Evolutionary conservation across 2,797 vertebrate genomes (phyloP), one percentile per base, ranked within the genome.

Genomic region (Enteromius argenteus): DNA sequence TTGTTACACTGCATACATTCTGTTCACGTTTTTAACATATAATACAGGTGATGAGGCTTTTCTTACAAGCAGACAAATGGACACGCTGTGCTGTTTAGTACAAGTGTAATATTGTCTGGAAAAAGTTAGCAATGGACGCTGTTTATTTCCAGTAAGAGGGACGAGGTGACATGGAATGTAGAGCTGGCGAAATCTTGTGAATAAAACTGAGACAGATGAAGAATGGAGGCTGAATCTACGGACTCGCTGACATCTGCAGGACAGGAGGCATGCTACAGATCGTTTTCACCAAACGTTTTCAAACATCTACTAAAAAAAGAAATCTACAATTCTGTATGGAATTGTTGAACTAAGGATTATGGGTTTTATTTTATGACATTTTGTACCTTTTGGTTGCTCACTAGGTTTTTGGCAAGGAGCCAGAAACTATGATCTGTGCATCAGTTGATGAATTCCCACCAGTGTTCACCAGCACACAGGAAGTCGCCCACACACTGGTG

Each of bases 401-500:
- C 44, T 49, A 30, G 15, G 9, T 7, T 64, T 5, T 30, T 58
- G n/a, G 68, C 9, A 46, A 15, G 1, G n/a, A 73, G 15, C 9
- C 39, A 10, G 10, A 42, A 42, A 42, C 4, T 49, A 1, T 32
- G 69, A 49, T 30, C 14, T 19, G 44, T 49, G 44, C 42, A 7
- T 27, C 9, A 2, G 9, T 80, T 21, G 35, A 68, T 23, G 44
- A 67, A 30, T 46, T 66, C 49, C 58, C 15, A 51, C 14, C 42
- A 27, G 5, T 39, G 21, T 75, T 75, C n/a, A 21, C 3, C 32
- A 53, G 32, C 1, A 2, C 44, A 58, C 73, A 83, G 81, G 81
- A 83, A 68, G 60, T 58, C 62, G 32, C 81, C 62, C 72, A 27
- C 62, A 21, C 30, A 44, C 32, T 37, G 42, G 14, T 82, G 69